Evolutionary conservation across 2,113 vertebrate genomes (phyloP), one percentile per base, ranked within the genome.

Genomic region (Ceuthmochares aereus): DNA sequence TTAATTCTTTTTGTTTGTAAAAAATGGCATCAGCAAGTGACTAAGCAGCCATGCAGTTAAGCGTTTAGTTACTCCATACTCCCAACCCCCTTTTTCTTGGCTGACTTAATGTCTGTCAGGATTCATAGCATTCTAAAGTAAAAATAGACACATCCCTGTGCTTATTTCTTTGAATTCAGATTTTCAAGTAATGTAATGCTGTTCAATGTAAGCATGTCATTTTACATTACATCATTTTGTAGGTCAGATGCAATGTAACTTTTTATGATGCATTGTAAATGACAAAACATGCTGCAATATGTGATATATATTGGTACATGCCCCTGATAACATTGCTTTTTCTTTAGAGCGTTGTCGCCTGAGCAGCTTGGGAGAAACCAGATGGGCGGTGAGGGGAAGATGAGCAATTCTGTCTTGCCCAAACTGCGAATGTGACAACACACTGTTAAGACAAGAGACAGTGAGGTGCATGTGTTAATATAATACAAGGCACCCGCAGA

Each of bases 361-460:
- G 88, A 89, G 91, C 95, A 96, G 89, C 92, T 95, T 93, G 91
- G 97, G 95, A 92, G 87, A 93, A 97, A 90, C 91, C 97, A 98
- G 97, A 97, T 97, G 97, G 97, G 93, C 97, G 68, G 45, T 29
- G 84, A 96, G 97, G 93, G 94, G 91, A 93, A 92, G 89, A 94
- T 76, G 90, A 97, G 92, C 96, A 75, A 78, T 94, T 96, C 91
- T 94, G 89, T 96, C 95, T 95, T 95, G 89, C 96, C 97, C 92
- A 95, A 96, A 95, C 95, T 95, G 96, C 96, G 97, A 95, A 95
- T 58, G 84, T 79, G 69, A 88, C 97, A 97, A 86, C 94, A 89
- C 93, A 97, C 96, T 97, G 96, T 96, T 96, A 94, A 97, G 95
- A 85, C 95, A 96, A 92, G 93, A 95, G 92, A 95, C 94, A 94